Evolutionary conservation across 2,113 vertebrate species (phyloP).

Genomic region (Aepyceros melampus): DNA sequence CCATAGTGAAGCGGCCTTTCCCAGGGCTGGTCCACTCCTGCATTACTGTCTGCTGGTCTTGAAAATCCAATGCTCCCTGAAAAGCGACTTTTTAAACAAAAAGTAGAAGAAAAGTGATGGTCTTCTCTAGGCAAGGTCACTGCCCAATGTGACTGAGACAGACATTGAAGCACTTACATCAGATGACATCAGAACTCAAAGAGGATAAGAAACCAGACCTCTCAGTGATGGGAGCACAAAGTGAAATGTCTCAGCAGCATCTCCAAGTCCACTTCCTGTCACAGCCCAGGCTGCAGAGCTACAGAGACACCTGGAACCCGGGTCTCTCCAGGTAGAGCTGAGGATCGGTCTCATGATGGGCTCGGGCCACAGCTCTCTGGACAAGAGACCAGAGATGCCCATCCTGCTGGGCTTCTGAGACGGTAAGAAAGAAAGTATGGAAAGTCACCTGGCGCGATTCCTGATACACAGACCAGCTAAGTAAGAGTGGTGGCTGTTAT

Average conservation of each 20-base stretch:
- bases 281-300: background rate
- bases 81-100: background rate
- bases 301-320: background rate
- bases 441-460: background rate
- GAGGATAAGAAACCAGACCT: too few species aligned
- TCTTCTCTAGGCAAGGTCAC: background rate
- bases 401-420: background rate
- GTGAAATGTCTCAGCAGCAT: rapidly evolving
- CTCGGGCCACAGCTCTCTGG: background rate
- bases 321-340: background rate
- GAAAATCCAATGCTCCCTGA: background rate
- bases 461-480: background rate
- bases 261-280: background rate
- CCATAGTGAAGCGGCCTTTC: rapidly evolving
- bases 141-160: background rate
- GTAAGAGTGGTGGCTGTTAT: too few species aligned
- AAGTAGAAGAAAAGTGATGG: rapidly evolving
- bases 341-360: rapidly evolving
- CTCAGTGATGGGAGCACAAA: rapidly evolving
- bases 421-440: background rate
- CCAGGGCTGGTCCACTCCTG: rapidly evolving
- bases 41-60: background rate
- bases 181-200: background rate
- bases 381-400: background rate
- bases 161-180: background rate